phyloP scores from a whole-genome alignment of 1,140 invertebrate species.

The Diorhabda carinulata region DNA sequence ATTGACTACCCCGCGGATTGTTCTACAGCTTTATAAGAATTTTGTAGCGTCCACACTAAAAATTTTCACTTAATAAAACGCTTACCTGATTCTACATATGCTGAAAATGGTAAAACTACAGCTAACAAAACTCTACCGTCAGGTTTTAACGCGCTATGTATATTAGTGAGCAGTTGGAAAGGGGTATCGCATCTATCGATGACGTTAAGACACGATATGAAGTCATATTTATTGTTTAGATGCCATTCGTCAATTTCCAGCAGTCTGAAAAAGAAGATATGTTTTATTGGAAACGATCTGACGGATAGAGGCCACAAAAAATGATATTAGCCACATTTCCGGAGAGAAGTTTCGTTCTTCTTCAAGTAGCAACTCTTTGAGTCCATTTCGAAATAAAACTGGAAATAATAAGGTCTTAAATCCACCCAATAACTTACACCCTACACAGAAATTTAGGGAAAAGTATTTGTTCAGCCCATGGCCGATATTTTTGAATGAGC shows the following conservation, averaged over 20 bases:
- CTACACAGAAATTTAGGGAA: too few species aligned
- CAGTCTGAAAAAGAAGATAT: conserved; percentile 56
- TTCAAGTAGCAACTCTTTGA: too few species aligned
- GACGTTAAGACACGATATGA: conserved; percentile 84
- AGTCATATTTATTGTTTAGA: conserved; percentile 61
- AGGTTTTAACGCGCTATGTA: conserved; percentile 61
- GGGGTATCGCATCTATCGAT: conserved; percentile 85
- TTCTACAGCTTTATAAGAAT: too few species aligned
- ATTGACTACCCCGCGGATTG: too few species aligned
- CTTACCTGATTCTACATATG: conserved; percentile 80
- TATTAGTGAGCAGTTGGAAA: conserved; percentile 65
- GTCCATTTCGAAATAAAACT: too few species aligned
- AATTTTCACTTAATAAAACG: conserved; percentile 7
- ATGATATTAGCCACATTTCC: too few species aligned
- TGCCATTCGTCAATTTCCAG: conserved; percentile 74
- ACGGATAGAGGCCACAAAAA: too few species aligned
- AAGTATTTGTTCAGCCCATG: too few species aligned
- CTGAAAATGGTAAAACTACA: conserved; percentile 81
- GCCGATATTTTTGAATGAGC: too few species aligned
- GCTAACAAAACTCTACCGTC: conserved; percentile 74
- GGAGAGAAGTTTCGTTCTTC: too few species aligned
- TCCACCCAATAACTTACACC: too few species aligned
- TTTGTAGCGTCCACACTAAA: background rate
- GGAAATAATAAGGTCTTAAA: too few species aligned
- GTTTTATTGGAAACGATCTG: background rate